These are phyloP conservation scores for Microtus agrestis DNA, from an alignment of 2,797 vertebrate species.

Conservation along the genomic window DNA sequence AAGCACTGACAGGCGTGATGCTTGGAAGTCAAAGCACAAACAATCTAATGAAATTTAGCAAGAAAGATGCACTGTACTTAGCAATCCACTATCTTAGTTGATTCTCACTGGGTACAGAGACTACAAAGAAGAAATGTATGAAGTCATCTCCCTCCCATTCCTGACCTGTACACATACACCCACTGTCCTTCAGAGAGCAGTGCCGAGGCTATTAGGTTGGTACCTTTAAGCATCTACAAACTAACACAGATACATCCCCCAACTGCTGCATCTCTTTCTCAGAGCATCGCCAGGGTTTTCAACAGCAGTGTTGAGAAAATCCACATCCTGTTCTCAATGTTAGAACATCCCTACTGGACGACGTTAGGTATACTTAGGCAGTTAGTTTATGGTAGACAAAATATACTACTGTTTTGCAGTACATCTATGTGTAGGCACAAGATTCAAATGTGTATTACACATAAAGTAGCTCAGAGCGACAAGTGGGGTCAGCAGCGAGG, in stretches of 20 bases:
- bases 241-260: background rate
- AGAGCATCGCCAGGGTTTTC: background rate
- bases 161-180: background rate
- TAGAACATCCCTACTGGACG: background rate
- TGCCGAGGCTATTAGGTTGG: background rate
- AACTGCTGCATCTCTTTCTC: background rate
- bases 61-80: background rate
- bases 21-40: conserved; percentile 8
- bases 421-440: conserved; percentile 17
- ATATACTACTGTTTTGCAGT: background rate
- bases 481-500: background rate
- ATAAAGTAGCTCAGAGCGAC: conserved; percentile 47
- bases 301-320: background rate
- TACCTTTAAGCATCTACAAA: conserved; percentile 15
- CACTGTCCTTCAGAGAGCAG: background rate
- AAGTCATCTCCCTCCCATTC: background rate
- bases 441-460: conserved; percentile 17
- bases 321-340: background rate
- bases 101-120: conserved; percentile 38
- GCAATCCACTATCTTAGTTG: background rate
- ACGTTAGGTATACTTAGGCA: background rate
- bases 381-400: conserved; percentile 50
- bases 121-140: conserved; percentile 4
- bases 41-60: conserved; percentile 45
- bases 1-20: background rate